A percentile compares a stretch with the other conserved stretches of the same genome.
Conservation (phyloP, 2,888 invertebrate genomes). For the Vanessa cardui region DNA sequence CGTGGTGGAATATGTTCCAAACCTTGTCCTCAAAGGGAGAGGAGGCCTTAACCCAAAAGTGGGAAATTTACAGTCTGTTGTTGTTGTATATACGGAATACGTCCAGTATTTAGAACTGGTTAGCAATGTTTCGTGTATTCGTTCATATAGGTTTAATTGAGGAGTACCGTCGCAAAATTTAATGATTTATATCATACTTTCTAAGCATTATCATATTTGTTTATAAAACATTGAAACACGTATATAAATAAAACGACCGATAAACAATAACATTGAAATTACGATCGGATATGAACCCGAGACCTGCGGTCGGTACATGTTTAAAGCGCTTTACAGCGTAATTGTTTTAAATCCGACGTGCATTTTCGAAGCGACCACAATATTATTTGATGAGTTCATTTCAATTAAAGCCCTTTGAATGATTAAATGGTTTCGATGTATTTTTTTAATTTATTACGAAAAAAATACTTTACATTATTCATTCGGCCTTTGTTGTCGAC, state of each 20-base stretch:
- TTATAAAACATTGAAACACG: no score
- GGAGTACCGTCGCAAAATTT: no score
- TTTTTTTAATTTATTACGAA: not conserved
- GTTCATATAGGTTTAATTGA: no score
- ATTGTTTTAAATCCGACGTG: constrained; percentile 41
- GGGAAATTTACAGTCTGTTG: no score
- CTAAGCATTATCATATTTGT: no score
- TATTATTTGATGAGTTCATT: constrained; percentile 40
- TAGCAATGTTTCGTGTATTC: no score
- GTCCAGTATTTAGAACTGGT: no score
- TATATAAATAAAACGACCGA: not conserved
- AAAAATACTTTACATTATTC: not conserved
- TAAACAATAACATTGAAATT: constrained; percentile 12
- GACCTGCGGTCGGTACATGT: constrained; percentile 34
- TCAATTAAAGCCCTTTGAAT: constrained; percentile 32
- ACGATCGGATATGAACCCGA: constrained; percentile 14
- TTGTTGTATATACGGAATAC: no score
- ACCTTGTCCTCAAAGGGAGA: no score
- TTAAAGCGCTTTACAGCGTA: constrained; percentile 37
- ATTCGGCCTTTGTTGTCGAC: not conserved
- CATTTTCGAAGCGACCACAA: constrained; percentile 38
- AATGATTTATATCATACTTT: no score
- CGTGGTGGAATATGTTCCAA: no score
- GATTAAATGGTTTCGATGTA: constrained; percentile 6
- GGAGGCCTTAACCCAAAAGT: no score